Percentiles rank a stretch among this genome's conserved stretches.
These are phyloP conservation scores for Mactromeris polynyma DNA, from an alignment of 2,888 invertebrate genomes.

Conservation along the genomic window DNA sequence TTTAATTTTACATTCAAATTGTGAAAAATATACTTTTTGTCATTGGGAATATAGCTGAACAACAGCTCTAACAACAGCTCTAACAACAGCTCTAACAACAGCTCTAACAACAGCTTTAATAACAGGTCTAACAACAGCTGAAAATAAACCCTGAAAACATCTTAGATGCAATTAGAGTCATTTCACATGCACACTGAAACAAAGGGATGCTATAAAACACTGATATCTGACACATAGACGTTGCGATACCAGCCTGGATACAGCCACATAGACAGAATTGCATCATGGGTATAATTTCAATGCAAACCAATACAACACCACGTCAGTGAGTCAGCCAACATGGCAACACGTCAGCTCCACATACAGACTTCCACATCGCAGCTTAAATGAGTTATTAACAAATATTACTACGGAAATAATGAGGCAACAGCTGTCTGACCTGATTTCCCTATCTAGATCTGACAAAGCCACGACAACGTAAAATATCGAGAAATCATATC, in stretches of 20 bases:
- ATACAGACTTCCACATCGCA: background rate
- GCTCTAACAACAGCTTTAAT: too few relatives aligned
- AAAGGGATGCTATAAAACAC: background rate
- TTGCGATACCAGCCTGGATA: conserved; percentile 16
- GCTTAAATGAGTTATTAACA: background rate
- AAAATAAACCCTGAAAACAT: background rate
- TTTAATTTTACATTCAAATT: too few relatives aligned
- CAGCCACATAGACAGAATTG: conserved; percentile 11
- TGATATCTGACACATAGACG: background rate
- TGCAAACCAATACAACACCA: background rate
- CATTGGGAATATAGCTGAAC: too few relatives aligned
- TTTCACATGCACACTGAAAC: background rate
- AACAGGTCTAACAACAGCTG: too few relatives aligned
- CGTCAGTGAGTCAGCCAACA: conserved; percentile 4
- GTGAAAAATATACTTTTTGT: too few relatives aligned
- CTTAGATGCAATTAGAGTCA: background rate
- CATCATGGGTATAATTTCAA: background rate
- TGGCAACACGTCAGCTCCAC: background rate
- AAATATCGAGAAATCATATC: background rate
- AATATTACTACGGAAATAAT: background rate
- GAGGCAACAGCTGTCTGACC: background rate
- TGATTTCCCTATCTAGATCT: background rate
- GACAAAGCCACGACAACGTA: background rate
- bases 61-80: too few relatives aligned
- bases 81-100: too few relatives aligned